These are phyloP conservation scores for Pipistrellus kuhlii DNA, from an alignment of 2,797 vertebrate genomes.

Conservation along the genomic window DNA sequence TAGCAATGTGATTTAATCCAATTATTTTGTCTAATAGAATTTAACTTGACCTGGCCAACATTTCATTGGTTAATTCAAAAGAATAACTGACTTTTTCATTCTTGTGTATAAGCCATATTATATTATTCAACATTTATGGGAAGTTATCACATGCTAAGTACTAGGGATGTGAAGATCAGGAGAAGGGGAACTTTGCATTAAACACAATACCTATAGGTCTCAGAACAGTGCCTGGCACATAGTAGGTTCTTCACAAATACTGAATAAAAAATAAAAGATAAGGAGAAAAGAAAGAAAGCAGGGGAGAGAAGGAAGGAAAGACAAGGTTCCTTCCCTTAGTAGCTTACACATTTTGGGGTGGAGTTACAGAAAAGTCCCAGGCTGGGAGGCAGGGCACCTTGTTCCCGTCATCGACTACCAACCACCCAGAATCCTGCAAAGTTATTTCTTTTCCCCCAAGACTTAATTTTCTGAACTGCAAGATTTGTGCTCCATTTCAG, in stretches of 20 bases:
- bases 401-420: neutral
- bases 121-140: neutral
- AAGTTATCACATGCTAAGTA: neutral
- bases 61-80: neutral
- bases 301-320: neutral
- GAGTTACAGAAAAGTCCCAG: neutral
- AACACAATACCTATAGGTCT: neutral
- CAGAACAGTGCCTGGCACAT: neutral
- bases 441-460: neutral
- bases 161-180: neutral
- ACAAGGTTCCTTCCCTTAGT: neutral
- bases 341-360: neutral
- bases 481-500: neutral
- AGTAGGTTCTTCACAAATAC: neutral
- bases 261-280: neutral
- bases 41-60: neutral
- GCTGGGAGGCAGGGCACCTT: neutral
- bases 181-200: neutral
- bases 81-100: neutral
- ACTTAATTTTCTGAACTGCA: constrained; percentile 1
- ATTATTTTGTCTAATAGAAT: neutral
- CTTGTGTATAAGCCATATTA: neutral
- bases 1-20: constrained; percentile 26
- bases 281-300: neutral
- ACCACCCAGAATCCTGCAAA: neutral